phyloP scores from a whole-genome alignment of 30 jellyfish, hydroid and myxozoan species.

The Aurelia aurita region DNA sequence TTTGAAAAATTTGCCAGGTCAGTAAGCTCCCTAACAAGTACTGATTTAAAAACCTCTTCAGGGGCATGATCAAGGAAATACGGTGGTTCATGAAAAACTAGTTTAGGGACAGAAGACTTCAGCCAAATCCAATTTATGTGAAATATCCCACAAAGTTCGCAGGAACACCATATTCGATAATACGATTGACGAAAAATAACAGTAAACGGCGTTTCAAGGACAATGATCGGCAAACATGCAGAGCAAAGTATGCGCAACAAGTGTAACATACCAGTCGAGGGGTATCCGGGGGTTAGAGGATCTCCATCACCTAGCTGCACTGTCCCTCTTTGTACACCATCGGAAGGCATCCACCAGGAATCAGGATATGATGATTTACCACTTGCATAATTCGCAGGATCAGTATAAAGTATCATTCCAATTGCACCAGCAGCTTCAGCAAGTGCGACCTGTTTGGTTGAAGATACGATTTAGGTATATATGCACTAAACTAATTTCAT shows the following conservation, averaged over 20 bases:
- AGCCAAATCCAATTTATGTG: background rate
- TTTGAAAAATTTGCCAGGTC: too few relatives aligned
- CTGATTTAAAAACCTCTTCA: too few relatives aligned
- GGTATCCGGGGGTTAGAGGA: conserved; percentile 89
- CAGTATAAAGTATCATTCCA: conserved; percentile 83
- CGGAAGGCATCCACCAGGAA: conserved; percentile 95
- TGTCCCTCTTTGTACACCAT: conserved; percentile 96
- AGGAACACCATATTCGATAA: background rate
- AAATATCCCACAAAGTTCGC: background rate
- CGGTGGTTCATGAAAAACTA: too few relatives aligned
- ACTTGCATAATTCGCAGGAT: conserved; percentile 74
- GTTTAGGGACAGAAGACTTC: too few relatives aligned
- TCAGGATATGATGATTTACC: conserved; percentile 80
- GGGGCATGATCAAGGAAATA: too few relatives aligned
- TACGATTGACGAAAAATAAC: background rate
- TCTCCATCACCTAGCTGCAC: conserved; percentile 70
- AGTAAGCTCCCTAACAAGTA: too few relatives aligned
- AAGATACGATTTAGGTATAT: background rate
- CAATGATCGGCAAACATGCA: background rate
- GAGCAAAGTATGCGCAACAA: background rate
- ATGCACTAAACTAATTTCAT: too few relatives aligned
- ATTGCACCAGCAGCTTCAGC: conserved; percentile 88
- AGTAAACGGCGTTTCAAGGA: background rate
- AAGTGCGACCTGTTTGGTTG: conserved; percentile 71
- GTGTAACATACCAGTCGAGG: conserved; percentile 79